Conservation (phyloP, 53 echinoderm and acorn worm species). For the Hippasteria phrygiana region DNA sequence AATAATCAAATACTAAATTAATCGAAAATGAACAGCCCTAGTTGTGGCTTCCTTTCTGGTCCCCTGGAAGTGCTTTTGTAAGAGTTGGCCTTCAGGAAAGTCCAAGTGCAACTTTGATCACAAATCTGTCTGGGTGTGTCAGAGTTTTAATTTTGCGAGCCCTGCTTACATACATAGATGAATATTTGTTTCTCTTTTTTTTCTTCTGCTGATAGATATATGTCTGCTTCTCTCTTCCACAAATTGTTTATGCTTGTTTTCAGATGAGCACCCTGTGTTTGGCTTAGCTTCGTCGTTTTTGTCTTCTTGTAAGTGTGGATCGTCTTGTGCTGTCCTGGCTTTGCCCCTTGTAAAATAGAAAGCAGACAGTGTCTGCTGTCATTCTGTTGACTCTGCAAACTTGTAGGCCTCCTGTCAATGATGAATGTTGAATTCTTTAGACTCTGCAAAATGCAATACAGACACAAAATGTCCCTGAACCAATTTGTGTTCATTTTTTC, state of each 20-base stretch:
- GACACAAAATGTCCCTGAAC: too few relatives aligned
- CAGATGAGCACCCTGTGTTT: constrained; percentile 68
- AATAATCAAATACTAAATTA: too few relatives aligned
- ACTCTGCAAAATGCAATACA: too few relatives aligned
- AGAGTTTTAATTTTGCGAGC: background rate
- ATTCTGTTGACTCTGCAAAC: background rate
- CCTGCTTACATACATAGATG: background rate
- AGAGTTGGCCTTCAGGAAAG: too few relatives aligned
- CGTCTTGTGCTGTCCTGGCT: background rate
- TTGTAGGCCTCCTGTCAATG: background rate
- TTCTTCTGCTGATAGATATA: background rate
- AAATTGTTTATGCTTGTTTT: constrained; percentile 60
- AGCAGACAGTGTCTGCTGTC: background rate
- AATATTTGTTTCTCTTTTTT: background rate
- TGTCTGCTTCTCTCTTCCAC: constrained; percentile 33
- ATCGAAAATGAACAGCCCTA: too few relatives aligned
- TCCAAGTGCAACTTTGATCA: too few relatives aligned
- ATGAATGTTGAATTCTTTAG: background rate
- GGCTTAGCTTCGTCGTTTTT: constrained; percentile 65
- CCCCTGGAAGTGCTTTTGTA: too few relatives aligned
- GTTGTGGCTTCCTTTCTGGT: too few relatives aligned
- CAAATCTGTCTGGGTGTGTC: background rate
- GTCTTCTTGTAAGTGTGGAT: constrained; percentile 65
- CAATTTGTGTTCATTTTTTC: too few relatives aligned
- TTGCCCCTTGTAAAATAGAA: background rate